Percentiles rank a stretch among this genome's conserved stretches.
phyloP scores from a whole-genome alignment of 2,113 vertebrate genomes.

The Dicentrarchus labrax region DNA sequence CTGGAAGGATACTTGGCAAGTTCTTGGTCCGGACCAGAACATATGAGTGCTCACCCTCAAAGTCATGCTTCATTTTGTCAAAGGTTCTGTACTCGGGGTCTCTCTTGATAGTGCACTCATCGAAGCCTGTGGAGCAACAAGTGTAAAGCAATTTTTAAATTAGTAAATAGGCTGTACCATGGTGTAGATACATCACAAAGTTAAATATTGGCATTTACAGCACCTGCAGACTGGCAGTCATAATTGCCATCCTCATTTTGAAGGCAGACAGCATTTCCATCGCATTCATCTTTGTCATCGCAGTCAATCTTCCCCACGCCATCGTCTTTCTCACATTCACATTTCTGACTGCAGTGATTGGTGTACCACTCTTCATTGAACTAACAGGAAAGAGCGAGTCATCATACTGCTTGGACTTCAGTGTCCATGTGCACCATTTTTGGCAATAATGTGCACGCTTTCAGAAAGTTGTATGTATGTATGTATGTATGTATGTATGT shows the following conservation, averaged over 20 bases:
- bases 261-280: conserved; percentile 76
- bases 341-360: conserved; percentile 81
- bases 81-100: conserved; percentile 87
- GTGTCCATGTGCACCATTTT: neutral
- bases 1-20: conserved; percentile 79
- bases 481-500: neutral
- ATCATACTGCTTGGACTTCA: neutral
- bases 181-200: neutral
- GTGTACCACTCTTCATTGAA: conserved; percentile 87
- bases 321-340: conserved; percentile 78
- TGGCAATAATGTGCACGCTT: neutral
- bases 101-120: conserved; percentile 79
- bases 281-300: conserved; percentile 74
- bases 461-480: neutral
- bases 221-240: conserved; percentile 83
- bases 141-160: neutral
- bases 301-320: conserved; percentile 74
- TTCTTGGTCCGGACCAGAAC: conserved; percentile 81
- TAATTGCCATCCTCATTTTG: conserved; percentile 77
- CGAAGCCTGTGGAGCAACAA: conserved; percentile 78
- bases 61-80: conserved; percentile 84
- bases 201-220: conserved; percentile 18
- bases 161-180: neutral
- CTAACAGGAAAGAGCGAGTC: conserved; percentile 66
- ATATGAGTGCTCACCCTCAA: conserved; percentile 83